Evolutionary conservation across 2,113 vertebrate genomes (phyloP), one percentile per base, ranked within the genome.

Genomic region (Columba livia): DNA sequence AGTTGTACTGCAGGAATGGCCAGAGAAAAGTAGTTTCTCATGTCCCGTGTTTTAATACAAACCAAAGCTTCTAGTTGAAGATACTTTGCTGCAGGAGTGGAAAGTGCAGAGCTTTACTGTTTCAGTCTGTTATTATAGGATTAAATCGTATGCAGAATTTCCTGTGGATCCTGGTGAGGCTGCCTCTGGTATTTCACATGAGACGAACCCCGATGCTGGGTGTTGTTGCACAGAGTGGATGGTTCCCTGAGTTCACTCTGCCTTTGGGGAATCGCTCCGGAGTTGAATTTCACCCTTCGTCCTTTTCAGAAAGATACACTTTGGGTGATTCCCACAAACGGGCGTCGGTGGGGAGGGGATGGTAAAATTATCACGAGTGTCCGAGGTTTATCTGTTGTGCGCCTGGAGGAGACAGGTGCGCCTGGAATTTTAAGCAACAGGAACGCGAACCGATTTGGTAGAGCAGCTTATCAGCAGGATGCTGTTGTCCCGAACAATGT

Each of bases 401-500:
- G 25, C 2, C 70, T 11, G 71, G 40, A 26, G 51, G 26, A n/a
- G 7, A 5, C 92, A 57, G 92, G 92, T 86, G 88, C 75, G 44
- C 2, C 82, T 14, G 53, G 6, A 2, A 4, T 16, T 16, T 7
- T 1, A 1, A 29, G 51, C 42, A 2, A 3, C 44, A 1, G 58
- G 51, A 53, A 20, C 17, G 64, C 51, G 19, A 18, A 6, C 32
- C 44, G 26, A 4, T 7, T 12, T 2, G 12, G 10, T 2, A 5
- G 36, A 3, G 38, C 0, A 5, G 40, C 50, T 16, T 11, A 28
- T 5, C 34, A 0, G 78, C 85, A 2, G 69, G 81, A 36, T 21
- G 82, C 73, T 0, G n/a, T 2, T 15, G 64, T 61, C 18, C 67
- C 0, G 11, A n/a, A 1, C 70, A 2, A 5, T 0, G 70, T 24